Conservation (phyloP, 2,113 vertebrate species). For the Chrysemys picta region DNA sequence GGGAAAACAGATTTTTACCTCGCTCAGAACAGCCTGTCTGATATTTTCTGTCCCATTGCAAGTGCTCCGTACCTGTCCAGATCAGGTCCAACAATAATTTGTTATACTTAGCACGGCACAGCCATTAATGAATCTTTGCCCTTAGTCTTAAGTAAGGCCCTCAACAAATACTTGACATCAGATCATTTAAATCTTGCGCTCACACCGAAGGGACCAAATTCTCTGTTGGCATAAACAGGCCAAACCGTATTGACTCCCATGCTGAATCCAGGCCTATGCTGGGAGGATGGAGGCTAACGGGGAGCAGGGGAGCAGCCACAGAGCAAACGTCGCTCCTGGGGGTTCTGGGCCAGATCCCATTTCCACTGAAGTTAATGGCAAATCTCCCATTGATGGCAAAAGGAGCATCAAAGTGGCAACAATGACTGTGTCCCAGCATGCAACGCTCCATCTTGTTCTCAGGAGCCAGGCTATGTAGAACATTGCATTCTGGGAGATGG, state of each 20-base stretch:
- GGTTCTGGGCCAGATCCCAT: rapidly evolving
- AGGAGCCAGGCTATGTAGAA: rapidly evolving
- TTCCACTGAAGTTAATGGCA: rapidly evolving
- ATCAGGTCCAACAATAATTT: constrained; percentile 55
- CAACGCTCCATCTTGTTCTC: rapidly evolving
- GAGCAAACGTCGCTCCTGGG: not conserved
- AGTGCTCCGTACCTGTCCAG: not conserved
- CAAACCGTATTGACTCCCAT: not conserved
- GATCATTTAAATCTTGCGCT: constrained; percentile 62
- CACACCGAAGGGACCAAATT: constrained; percentile 44
- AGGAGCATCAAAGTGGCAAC: not conserved
- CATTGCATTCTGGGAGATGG: constrained; percentile 58
- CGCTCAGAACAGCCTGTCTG: not conserved
- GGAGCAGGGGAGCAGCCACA: not conserved
- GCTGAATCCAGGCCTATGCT: not conserved
- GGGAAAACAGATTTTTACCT: not conserved
- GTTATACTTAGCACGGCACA: constrained; percentile 42
- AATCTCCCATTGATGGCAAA: not conserved
- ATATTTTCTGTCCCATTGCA: not conserved
- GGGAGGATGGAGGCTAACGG: not conserved
- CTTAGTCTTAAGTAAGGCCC: constrained; percentile 57
- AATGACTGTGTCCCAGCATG: not conserved
- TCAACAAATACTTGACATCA: constrained; percentile 50
- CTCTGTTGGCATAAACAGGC: constrained; percentile 31
- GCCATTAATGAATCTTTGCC: constrained; percentile 70